These are phyloP conservation scores for Ploceus nigricollis DNA, from an alignment of 2,113 vertebrate species.

Conservation along the genomic window DNA sequence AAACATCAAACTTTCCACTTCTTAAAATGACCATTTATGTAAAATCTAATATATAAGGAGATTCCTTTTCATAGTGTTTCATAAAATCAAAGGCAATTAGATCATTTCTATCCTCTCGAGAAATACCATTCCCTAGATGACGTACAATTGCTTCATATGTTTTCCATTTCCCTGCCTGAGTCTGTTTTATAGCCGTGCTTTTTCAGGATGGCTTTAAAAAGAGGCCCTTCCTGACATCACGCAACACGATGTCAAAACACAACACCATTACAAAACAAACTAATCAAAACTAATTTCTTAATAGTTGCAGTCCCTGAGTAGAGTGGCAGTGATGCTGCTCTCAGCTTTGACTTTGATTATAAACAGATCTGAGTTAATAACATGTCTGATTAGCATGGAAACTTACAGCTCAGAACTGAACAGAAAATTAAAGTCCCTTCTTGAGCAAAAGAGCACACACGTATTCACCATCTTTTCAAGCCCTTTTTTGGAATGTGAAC, in stretches of 20 bases:
- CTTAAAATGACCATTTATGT: slow-evolving; percentile 9
- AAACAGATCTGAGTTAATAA: slow-evolving; percentile 47
- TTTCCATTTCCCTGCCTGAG: slow-evolving; percentile 68
- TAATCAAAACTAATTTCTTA: slow-evolving; percentile 52
- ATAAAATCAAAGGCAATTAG: slow-evolving; percentile 48
- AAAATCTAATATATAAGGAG: slow-evolving; percentile 39
- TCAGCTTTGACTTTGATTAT: slow-evolving; percentile 35
- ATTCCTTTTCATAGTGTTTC: slow-evolving; percentile 34
- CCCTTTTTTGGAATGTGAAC: not conserved
- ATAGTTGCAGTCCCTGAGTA: not conserved
- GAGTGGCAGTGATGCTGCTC: not conserved
- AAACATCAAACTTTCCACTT: slow-evolving; percentile 41
- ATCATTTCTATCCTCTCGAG: slow-evolving; percentile 49
- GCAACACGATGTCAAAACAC: slow-evolving; percentile 62
- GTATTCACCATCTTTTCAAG: not conserved
- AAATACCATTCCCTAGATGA: slow-evolving; percentile 52
- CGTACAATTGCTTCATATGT: slow-evolving; percentile 62
- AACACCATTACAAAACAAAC: slow-evolving; percentile 60
- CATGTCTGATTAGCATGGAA: not conserved
- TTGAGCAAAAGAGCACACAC: not conserved
- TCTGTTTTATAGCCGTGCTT: slow-evolving; percentile 72
- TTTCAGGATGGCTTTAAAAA: slow-evolving; percentile 70
- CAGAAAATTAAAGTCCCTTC: not conserved
- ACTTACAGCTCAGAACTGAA: not conserved
- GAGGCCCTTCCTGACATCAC: slow-evolving; percentile 64